Base-by-base conservation (phyloP, 2,888 invertebrate species). In the Drosophila cognata region DNA sequence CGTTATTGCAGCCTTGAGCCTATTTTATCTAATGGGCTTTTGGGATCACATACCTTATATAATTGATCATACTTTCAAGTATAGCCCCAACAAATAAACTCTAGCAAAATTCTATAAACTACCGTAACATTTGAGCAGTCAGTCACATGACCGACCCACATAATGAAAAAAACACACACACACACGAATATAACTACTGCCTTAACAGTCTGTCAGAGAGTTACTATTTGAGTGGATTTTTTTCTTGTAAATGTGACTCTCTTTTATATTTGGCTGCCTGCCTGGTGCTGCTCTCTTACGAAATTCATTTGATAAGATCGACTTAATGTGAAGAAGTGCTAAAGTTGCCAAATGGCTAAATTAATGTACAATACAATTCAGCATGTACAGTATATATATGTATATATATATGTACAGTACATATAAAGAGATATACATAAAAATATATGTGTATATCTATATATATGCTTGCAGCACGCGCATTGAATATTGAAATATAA, bases 131-230 rank as follows among this genome's bases (percentile, higher is more conserved):
- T 80, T 71, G 53, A 25, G 46, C 46, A 46, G 46, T 46, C 46
- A 71, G 73, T 87, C 88, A 89, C 90, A 88, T 89, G 88, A 87
- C 83, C 76, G 66, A 38, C 63, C 57, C 63, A 71, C 60, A 64
- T 43, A 57, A 68, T 67, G 51, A 52, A 31, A 28, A 56, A 63
- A 59, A 21, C 29, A 57, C 46, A 48, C 18, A 55, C 7, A 46
- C 5, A 35, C 11, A 38, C 18, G 10, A 31, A 59, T 33, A 62
- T 59, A 55, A 61, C 61, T 70, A 67, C 74, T 46, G 25, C 46
- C 25, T 77, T 61, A 63, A 43, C 51, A 41, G 68, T 64, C 63
- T 67, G 69, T 46, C 58, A 67, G 71, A 63, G 64, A 46, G 46
- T 46, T 46, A 25, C 46, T 46, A 25, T 4, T 25, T 46, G 25